Percentiles rank a stretch among this genome's conserved stretches.
Conservation (phyloP, 1,140 invertebrate genomes). For the Gerris buenoi region DNA sequence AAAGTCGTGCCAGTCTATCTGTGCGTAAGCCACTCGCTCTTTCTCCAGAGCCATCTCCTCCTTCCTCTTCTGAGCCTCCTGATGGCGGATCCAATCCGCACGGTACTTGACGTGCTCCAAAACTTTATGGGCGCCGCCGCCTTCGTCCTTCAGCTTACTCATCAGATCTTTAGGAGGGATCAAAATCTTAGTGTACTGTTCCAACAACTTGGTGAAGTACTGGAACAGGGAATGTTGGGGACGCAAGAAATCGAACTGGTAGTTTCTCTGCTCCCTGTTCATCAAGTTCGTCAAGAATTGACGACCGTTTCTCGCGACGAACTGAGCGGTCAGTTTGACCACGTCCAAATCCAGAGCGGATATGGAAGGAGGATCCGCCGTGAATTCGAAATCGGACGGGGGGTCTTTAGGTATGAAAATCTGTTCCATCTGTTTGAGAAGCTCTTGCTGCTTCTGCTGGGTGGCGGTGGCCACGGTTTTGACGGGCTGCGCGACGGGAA, state of each 20-base stretch:
- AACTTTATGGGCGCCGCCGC: slow-evolving; percentile 53
- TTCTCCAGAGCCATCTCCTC: slow-evolving; percentile 90
- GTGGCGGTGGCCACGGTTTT: slow-evolving; percentile 45
- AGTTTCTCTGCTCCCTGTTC: slow-evolving; percentile 95
- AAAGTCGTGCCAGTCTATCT: slow-evolving; percentile 99
- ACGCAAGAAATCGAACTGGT: slow-evolving; percentile 96
- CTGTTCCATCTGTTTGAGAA: slow-evolving; percentile 72
- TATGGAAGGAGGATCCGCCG: slow-evolving; percentile 95
- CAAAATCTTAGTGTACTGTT: slow-evolving; percentile 93
- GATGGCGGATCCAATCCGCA: slow-evolving; percentile 90
- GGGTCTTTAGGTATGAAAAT: slow-evolving; percentile 89
- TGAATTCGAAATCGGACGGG: slow-evolving; percentile 91
- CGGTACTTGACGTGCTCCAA: slow-evolving; percentile 85
- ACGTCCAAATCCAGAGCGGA: slow-evolving; percentile 98
- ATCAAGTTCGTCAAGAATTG: slow-evolving; percentile 96
- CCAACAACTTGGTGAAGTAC: slow-evolving; percentile 94
- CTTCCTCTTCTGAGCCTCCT: slow-evolving; percentile 75
- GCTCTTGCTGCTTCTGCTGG: slow-evolving; percentile 73
- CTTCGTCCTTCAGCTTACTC: slow-evolving; percentile 62
- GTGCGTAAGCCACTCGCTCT: slow-evolving; percentile 89
- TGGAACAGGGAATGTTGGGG: slow-evolving; percentile 97
- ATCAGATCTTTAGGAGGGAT: slow-evolving; percentile 87
- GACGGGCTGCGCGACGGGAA: neutral
- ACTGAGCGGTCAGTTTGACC: slow-evolving; percentile 95
- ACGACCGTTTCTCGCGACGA: slow-evolving; percentile 94